Conservation (phyloP, 1,140 invertebrate species). For the Aleiodes sp. region DNA sequence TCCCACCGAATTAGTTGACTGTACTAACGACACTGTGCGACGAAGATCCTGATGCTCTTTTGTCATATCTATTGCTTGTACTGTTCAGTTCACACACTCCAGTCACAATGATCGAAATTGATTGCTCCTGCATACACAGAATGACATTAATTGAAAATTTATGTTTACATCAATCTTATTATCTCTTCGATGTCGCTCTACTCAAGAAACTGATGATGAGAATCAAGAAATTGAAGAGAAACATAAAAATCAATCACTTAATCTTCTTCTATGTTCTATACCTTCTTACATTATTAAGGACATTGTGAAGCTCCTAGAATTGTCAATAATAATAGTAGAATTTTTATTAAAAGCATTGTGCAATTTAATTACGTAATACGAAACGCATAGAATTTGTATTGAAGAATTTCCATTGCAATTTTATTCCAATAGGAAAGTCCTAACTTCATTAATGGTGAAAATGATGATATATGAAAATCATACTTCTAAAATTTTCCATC, state of each 20-base stretch:
- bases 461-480: neutral
- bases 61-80: neutral
- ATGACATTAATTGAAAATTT: neutral
- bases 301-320: neutral
- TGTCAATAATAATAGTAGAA: neutral
- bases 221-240: neutral
- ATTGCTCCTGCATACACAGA: neutral
- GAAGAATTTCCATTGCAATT: neutral
- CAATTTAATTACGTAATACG: neutral
- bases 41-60: neutral
- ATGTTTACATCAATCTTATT: neutral
- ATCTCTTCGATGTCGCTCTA: neutral
- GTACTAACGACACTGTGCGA: neutral
- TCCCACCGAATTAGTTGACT: neutral
- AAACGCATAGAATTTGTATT: neutral
- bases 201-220: neutral
- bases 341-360: constrained; percentile 5
- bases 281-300: neutral
- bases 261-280: neutral
- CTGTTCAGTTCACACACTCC: neutral
- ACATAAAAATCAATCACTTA: neutral
- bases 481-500: neutral
- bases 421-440: neutral
- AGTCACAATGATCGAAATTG: neutral
- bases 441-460: neutral